A percentile compares a stretch with the other conserved stretches of the same genome.
Evolutionary conservation across 2,888 invertebrate species (phyloP).

Genomic region (Odontothrips loti): DNA sequence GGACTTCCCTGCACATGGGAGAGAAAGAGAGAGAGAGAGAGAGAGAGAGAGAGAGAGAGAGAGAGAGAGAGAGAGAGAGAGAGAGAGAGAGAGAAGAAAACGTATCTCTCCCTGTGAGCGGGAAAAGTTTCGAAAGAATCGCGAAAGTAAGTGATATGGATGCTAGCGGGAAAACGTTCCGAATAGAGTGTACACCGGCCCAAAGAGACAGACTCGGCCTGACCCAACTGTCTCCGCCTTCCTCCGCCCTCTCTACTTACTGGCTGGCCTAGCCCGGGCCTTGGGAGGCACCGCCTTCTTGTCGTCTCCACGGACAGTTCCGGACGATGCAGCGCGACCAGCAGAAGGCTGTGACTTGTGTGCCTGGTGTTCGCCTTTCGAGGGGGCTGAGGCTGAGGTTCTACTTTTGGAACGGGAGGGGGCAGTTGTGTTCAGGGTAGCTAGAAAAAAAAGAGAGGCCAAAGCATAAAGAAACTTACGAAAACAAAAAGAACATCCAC

Average conservation of each 20-base stretch:
- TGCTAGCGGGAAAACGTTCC: too few relatives aligned
- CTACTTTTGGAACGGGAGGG: conserved; percentile 66
- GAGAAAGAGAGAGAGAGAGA: too few relatives aligned
- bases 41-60: too few relatives aligned
- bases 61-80: too few relatives aligned
- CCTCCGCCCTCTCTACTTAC: conserved; percentile 31
- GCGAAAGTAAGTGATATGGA: too few relatives aligned
- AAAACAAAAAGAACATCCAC: conserved; percentile 37
- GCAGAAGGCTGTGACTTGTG: not conserved
- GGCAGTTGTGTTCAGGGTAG: conserved; percentile 69
- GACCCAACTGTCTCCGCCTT: not conserved
- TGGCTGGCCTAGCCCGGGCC: conserved; percentile 8
- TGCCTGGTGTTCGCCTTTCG: not conserved
- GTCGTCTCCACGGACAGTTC: not conserved
- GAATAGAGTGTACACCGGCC: too few relatives aligned
- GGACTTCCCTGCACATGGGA: too few relatives aligned
- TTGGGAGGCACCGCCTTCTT: not conserved
- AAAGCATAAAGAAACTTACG: conserved; percentile 42
- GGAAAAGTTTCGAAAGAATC: too few relatives aligned
- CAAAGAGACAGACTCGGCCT: too few relatives aligned
- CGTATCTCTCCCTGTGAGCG: too few relatives aligned
- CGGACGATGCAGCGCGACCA: not conserved
- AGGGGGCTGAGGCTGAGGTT: conserved; percentile 36
- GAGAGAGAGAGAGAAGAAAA: too few relatives aligned
- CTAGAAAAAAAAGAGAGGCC: conserved; percentile 56